Base-by-base conservation (phyloP, 2,888 invertebrate genomes). In the Atrina japonica region DNA sequence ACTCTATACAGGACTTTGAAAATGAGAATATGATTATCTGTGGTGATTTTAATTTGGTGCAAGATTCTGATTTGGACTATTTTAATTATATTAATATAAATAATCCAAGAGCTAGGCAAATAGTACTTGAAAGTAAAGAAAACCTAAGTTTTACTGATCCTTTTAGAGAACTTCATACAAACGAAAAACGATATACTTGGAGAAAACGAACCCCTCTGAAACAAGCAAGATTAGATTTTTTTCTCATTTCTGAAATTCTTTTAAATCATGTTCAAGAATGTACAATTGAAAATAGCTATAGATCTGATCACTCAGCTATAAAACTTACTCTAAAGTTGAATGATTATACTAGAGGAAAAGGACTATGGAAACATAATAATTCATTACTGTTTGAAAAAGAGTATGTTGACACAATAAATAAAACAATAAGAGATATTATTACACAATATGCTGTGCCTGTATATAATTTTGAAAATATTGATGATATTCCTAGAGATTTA, bases 311-410 rank as follows among this genome's bases (percentile, higher is more conserved):
- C 21, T 58, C 58, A 35, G 6, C 7, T 9, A 41, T 58, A 14
- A 21, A 16, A 21, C 16, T 58, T 40, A 18, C 16, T 23, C 21
- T 58, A 9, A 58, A 35, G 18, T 58, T 58, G n/a, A 59, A 11
- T 43, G 45, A 45, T 23, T 25, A 25, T 23, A 45, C 14, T 16
- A 60, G 29, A 27, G 45, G 45, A 16, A 60, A 60, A 29, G 59
- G 59, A n/a, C 11, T 30, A 11, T 61, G 50, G 30, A 61, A 61
- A 61, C 30, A 30, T 18, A 61, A 61, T 30, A 61, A 61, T 21
- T 47, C 29, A 2, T 18, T 61, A 1, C 29, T 61, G 9, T 6
- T 25, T 11, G 49, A 61, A 9, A n/a, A 14, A 2, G 35, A 30
- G 7, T 49, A 47, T 61, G 7, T 61, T 21, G 47, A 27, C 9